Conservation (phyloP, 2,888 invertebrate species). For the Elegia similella region DNA sequence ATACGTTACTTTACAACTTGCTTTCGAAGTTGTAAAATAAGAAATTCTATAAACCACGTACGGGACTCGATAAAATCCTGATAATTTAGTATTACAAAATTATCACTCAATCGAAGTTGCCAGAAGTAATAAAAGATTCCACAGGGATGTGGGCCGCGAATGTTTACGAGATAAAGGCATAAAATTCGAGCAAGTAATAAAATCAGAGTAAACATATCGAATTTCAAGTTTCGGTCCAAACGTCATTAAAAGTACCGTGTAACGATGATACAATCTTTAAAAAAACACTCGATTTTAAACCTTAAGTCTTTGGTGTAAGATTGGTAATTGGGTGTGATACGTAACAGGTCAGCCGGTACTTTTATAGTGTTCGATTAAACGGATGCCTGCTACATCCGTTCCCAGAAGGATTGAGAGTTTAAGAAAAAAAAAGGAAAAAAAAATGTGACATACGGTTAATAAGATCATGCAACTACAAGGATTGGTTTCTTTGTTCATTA, state of each 20-base stretch:
- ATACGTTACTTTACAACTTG: too few species aligned
- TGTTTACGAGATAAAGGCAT: slow-evolving; percentile 27
- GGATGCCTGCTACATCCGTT: slow-evolving; percentile 72
- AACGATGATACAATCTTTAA: slow-evolving; percentile 21
- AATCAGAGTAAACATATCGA: slow-evolving; percentile 28
- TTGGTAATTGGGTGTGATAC: not conserved
- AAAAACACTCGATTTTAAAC: slow-evolving; percentile 11
- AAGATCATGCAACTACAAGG: not conserved
- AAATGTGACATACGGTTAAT: slow-evolving; percentile 30
- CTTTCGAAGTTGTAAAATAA: too few species aligned
- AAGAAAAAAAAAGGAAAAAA: slow-evolving; percentile 50
- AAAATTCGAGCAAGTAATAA: slow-evolving; percentile 28
- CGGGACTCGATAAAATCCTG: slow-evolving; percentile 32
- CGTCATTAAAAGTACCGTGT: slow-evolving; percentile 22
- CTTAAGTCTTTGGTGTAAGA: slow-evolving; percentile 8
- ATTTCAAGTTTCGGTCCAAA: slow-evolving; percentile 25
- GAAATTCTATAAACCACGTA: too few species aligned
- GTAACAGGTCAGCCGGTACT: slow-evolving; percentile 20
- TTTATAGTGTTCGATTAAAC: slow-evolving; percentile 52
- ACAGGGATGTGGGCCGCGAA: slow-evolving; percentile 7
- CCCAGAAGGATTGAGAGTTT: slow-evolving; percentile 67
- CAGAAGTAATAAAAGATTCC: slow-evolving; percentile 8
- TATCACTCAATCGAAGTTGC: not conserved
- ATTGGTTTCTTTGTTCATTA: not conserved
- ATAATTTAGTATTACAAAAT: not conserved